These are phyloP conservation scores for Apteryx mantelli DNA, from an alignment of 2,113 vertebrate species.

Conservation along the genomic window DNA sequence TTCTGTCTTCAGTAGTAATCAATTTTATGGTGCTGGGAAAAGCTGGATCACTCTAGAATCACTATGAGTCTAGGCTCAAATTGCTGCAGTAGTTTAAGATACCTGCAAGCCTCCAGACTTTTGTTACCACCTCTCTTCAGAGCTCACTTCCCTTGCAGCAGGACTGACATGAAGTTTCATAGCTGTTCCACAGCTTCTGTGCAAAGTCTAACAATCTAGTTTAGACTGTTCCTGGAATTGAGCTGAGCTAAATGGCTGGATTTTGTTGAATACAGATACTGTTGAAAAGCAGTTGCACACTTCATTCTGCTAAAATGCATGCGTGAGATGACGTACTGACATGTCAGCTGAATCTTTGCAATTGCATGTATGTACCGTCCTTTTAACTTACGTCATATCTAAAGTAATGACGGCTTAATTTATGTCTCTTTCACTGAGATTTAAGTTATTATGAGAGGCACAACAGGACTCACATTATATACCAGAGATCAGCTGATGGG, in stretches of 20 bases:
- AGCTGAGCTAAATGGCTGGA: background rate
- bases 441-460: background rate
- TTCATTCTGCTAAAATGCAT: background rate
- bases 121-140: background rate
- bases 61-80: background rate
- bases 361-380: background rate
- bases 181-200: background rate
- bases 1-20: background rate
- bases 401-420: background rate
- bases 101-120: background rate
- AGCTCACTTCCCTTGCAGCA: background rate
- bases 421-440: background rate
- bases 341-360: background rate
- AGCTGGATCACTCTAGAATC: rapidly evolving
- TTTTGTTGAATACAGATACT: background rate
- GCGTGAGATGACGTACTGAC: background rate
- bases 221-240: background rate
- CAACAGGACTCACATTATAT: background rate
- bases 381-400: background rate
- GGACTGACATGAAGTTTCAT: background rate
- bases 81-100: background rate
- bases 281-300: background rate
- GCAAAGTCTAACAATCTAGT: background rate
- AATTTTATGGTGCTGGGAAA: background rate
- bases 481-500: background rate